Evolutionary conservation across 1,140 invertebrate genomes (phyloP), one percentile per base, ranked within the genome.

Genomic region (Atta cephalotes): DNA sequence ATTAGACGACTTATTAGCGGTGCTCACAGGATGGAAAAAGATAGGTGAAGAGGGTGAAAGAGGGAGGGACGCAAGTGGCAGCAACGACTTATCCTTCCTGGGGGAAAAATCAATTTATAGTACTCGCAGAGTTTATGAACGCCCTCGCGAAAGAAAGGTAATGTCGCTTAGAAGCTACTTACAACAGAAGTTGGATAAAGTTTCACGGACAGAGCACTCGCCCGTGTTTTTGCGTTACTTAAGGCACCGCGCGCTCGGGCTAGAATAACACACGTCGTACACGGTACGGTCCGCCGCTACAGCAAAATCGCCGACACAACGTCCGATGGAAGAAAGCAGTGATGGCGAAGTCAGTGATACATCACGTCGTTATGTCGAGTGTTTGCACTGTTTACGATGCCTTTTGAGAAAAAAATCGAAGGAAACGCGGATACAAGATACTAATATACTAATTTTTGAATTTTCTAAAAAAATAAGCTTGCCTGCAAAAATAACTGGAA

Each of bases 71-170:
- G 16, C 16, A 63, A 9, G 12, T 14, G 21, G 21, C 39, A 49
- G 51, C 14, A 71, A 71, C 81, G 65, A 62, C n/a, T 68, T 56
- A 49, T 45, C 28, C 60, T 60, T 51, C 74, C 35, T 25, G 21
- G 16, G 53, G 45, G 70, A 89, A 89, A 86, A 89, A 89, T 89
- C 81, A 71, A 88, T 89, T 89, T 89, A 89, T 66, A 63, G 31
- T 60, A 66, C 51, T 89, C 31, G 66, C 72, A 39, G 60, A 39
- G 72, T 74, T 85, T 89, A 74, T 74, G 81, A 85, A 85, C 80
- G 28, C 58, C 56, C 35, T 5, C 88, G 5, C 72, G 66, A 21
- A 78, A 88, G 76, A 79, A 78, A 78, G 63, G 56, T 60, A 78
- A 62, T n/a, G 70, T 84, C 80, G 80, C 80, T 76, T 76, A 76